Percentiles rank a stretch among this genome's conserved stretches.
Conservation (phyloP, 2,888 invertebrate species). For the Acanthosoma haemorrhoidale region DNA sequence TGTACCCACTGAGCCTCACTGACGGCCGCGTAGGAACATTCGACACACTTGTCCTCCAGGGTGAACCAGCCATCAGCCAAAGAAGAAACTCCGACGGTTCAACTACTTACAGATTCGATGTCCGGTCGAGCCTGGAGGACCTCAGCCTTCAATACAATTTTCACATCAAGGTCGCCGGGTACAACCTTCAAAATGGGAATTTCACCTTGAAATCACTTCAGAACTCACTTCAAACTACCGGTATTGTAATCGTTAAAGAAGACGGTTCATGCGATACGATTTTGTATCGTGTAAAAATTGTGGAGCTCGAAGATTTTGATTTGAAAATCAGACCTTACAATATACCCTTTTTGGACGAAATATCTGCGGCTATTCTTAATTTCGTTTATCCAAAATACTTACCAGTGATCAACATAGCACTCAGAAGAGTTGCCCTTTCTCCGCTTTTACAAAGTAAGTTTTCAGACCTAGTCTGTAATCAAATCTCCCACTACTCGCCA, state of each 20-base stretch:
- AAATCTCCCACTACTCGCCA: no score
- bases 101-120: neutral
- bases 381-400: no score
- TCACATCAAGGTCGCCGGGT: neutral
- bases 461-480: no score
- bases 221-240: neutral
- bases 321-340: no score
- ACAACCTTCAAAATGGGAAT: neutral
- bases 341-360: no score
- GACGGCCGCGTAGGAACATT: neutral
- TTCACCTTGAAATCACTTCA: neutral
- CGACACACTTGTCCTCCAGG: neutral
- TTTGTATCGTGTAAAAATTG: neutral
- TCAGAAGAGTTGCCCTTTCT: no score
- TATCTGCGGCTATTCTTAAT: no score
- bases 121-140: neutral
- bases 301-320: neutral
- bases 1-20: no score
- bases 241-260: neutral
- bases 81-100: neutral
- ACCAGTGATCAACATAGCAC: no score
- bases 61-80: neutral
- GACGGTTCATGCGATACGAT: neutral
- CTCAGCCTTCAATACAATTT: neutral
- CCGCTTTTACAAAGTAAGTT: no score